Evolutionary conservation across 2,113 vertebrate genomes (phyloP).

Genomic region (Microtus pennsylvanicus): DNA sequence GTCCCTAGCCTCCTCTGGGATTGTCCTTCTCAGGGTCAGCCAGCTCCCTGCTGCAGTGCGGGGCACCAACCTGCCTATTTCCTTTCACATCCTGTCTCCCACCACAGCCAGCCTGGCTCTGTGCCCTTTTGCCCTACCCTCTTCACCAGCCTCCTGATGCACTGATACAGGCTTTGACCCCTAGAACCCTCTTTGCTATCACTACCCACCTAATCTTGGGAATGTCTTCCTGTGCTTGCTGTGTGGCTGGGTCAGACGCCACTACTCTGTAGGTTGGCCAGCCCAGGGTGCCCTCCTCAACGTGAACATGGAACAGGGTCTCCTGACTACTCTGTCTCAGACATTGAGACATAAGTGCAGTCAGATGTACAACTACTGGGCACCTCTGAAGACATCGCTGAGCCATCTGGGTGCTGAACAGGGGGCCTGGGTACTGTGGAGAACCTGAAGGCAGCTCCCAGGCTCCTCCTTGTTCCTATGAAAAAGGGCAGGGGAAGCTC

Average conservation of each 20-base stretch:
- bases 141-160: slow-evolving; percentile 51
- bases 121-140: slow-evolving; percentile 59
- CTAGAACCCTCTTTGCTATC: background rate
- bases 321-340: background rate
- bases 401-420: background rate
- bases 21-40: slow-evolving; percentile 77
- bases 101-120: slow-evolving; percentile 66
- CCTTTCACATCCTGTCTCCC: slow-evolving; percentile 69
- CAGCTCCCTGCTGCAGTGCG: slow-evolving; percentile 75
- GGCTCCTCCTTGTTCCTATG: background rate
- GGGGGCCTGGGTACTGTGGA: background rate
- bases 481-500: background rate
- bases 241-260: background rate
- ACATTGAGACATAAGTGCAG: no score
- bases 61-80: slow-evolving; percentile 22
- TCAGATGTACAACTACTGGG: background rate
- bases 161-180: background rate
- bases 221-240: background rate
- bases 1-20: background rate
- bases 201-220: background rate
- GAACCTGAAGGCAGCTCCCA: background rate
- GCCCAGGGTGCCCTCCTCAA: background rate
- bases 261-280: background rate
- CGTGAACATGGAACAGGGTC: background rate
- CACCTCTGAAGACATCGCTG: slow-evolving; percentile 3